phyloP scores from a whole-genome alignment of 2,797 vertebrate genomes.

The Oreochromis grahami region DNA sequence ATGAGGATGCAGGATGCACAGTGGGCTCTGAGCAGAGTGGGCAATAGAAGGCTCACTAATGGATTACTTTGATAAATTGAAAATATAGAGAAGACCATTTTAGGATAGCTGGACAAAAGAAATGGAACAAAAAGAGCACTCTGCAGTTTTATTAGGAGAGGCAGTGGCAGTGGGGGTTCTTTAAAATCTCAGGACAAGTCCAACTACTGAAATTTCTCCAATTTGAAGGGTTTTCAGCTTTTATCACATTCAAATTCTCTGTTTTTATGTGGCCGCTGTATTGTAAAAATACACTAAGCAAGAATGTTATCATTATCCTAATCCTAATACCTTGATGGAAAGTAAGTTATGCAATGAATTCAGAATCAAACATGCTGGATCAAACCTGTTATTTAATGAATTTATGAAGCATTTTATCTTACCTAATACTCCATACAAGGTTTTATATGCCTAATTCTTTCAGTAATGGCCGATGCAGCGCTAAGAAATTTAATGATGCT shows the following conservation, averaged over 20 bases:
- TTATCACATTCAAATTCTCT: not conserved
- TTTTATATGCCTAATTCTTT: not conserved
- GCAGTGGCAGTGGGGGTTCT: not conserved
- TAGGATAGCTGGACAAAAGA: constrained; percentile 2
- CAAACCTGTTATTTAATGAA: not conserved
- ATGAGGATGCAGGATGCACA: constrained; percentile 6
- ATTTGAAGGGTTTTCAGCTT: constrained; percentile 1
- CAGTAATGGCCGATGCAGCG: not conserved
- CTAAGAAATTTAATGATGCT: not conserved
- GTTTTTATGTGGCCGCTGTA: not conserved
- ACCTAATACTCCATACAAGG: not conserved
- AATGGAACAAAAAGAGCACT: constrained; percentile 22
- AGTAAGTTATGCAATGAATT: not conserved
- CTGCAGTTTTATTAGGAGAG: not conserved
- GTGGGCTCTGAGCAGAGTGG: not conserved
- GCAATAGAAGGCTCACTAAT: constrained; percentile 19
- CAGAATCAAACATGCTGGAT: not conserved
- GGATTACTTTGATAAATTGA: constrained; percentile 26
- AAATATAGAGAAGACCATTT: constrained; percentile 23
- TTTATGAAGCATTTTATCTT: not conserved
- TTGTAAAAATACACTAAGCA: not conserved
- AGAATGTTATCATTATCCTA: not conserved
- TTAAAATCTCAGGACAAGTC: constrained; percentile 16
- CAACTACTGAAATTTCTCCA: constrained; percentile 17
- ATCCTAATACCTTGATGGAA: not conserved